Percentiles rank a stretch among this genome's conserved stretches.
Evolutionary conservation across 2,888 invertebrate genomes (phyloP).

Genomic region (Cryptocephalus primarius): DNA sequence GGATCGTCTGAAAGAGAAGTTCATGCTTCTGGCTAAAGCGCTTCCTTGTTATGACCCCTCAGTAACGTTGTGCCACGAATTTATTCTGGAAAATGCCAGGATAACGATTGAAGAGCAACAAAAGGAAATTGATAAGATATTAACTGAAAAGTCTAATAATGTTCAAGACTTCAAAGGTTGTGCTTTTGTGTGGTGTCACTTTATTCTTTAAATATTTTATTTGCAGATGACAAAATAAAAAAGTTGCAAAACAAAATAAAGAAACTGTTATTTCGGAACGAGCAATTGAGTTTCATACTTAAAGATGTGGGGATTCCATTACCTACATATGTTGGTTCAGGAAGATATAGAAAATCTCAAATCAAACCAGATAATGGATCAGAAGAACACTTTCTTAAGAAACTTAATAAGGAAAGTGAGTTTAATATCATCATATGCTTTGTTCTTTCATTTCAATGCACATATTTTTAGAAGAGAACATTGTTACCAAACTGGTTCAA

Average conservation of each 20-base stretch:
- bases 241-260: conserved; percentile 32
- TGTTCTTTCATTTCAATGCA: not conserved
- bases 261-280: conserved; percentile 32
- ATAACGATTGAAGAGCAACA: conserved; percentile 33
- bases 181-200: not conserved
- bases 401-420: conserved; percentile 31
- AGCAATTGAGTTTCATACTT: conserved; percentile 32
- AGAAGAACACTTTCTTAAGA: conserved; percentile 22
- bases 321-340: conserved; percentile 31
- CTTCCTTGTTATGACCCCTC: conserved; percentile 42
- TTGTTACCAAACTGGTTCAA: conserved; percentile 1
- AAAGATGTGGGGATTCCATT: conserved; percentile 34
- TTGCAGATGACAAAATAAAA: conserved; percentile 28
- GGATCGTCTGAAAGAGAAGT: conserved; percentile 50
- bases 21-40: conserved; percentile 39
- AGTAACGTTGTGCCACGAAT: conserved; percentile 32
- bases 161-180: not conserved
- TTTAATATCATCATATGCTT: conserved; percentile 3
- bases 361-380: not conserved
- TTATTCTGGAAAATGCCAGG: conserved; percentile 35
- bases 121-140: conserved; percentile 28
- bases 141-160: not conserved
- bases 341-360: conserved; percentile 25
- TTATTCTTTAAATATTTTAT: conserved; percentile 1
- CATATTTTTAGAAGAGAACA: conserved; percentile 17